A percentile compares a stretch with the other conserved stretches of the same genome.
These are phyloP conservation scores for Trachymyrmex cornetzi DNA, from an alignment of 1,140 invertebrate genomes.

Conservation along the genomic window DNA sequence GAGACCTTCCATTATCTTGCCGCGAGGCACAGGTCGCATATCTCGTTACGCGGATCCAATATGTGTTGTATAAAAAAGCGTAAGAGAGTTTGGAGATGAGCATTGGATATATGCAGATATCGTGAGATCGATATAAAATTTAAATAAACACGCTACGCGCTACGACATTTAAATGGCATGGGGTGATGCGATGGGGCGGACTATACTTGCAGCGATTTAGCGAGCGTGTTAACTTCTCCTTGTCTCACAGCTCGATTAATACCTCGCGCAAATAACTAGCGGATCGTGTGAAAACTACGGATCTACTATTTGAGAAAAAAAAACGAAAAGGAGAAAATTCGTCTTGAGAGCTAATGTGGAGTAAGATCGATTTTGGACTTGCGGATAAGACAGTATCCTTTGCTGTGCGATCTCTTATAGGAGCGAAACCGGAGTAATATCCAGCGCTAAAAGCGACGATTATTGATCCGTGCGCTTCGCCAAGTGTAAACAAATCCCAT, in stretches of 20 bases:
- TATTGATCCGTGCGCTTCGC: slow-evolving; percentile 54
- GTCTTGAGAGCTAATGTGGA: slow-evolving; percentile 9
- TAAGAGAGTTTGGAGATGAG: slow-evolving; percentile 40
- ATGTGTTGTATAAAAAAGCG: slow-evolving; percentile 16
- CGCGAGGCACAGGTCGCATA: slow-evolving; percentile 40
- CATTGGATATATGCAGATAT: slow-evolving; percentile 24
- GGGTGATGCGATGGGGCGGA: slow-evolving; percentile 51
- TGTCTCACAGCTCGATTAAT: neutral
- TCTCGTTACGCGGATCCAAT: slow-evolving; percentile 38
- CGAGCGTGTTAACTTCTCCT: neutral
- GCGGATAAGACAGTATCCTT: slow-evolving; percentile 11
- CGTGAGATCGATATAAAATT: slow-evolving; percentile 50
- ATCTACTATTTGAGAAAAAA: neutral
- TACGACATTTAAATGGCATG: slow-evolving; percentile 51
- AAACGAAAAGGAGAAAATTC: neutral
- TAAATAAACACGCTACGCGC: slow-evolving; percentile 50
- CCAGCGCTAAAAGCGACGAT: slow-evolving; percentile 23
- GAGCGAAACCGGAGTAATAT: neutral
- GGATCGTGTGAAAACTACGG: slow-evolving; percentile 14
- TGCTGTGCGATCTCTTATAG: slow-evolving; percentile 5
- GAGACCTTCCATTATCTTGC: neutral
- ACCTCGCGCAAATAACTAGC: neutral
- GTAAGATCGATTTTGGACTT: slow-evolving; percentile 3
- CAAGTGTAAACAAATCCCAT: slow-evolving; percentile 53
- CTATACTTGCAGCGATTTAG: slow-evolving; percentile 43